Evolutionary conservation across 2,888 invertebrate genomes (phyloP).

Genomic region (Acanthacorydalis orientalis): DNA sequence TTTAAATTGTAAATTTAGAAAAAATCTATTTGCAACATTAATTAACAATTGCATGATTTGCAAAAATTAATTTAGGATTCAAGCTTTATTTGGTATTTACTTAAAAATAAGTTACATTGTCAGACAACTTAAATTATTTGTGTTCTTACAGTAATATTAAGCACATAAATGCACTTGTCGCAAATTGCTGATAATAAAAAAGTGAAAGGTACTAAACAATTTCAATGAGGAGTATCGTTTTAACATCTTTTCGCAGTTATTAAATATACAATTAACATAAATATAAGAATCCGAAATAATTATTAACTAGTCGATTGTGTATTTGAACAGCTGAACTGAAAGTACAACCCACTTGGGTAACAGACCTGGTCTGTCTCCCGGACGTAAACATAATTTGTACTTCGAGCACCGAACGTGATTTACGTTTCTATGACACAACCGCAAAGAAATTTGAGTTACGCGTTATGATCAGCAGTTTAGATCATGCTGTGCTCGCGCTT

Average conservation of each 20-base stretch:
- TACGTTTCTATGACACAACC: constrained; percentile 65
- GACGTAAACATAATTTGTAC: constrained; percentile 64
- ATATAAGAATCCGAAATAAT: not conserved
- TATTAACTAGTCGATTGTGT: constrained; percentile 2
- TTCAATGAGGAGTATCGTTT: too few species aligned
- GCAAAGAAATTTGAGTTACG: constrained; percentile 56
- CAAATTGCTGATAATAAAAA: too few species aligned
- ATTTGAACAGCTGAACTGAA: constrained; percentile 34
- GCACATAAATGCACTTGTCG: too few species aligned
- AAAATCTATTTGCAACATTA: too few species aligned
- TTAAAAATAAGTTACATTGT: too few species aligned
- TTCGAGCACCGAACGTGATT: constrained; percentile 58
- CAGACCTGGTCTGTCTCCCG: constrained; percentile 55
- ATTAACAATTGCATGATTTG: too few species aligned
- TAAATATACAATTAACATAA: not conserved
- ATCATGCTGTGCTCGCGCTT: constrained; percentile 36
- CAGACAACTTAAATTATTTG: too few species aligned
- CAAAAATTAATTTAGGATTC: too few species aligned
- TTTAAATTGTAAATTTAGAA: too few species aligned
- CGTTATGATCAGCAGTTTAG: constrained; percentile 50
- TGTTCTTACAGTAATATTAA: too few species aligned
- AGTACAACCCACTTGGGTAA: constrained; percentile 51
- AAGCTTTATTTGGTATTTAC: too few species aligned
- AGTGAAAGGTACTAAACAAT: too few species aligned
- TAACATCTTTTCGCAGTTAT: not conserved